phyloP scores from a whole-genome alignment of 1,140 invertebrate species.

The Drosophila repleta region DNA sequence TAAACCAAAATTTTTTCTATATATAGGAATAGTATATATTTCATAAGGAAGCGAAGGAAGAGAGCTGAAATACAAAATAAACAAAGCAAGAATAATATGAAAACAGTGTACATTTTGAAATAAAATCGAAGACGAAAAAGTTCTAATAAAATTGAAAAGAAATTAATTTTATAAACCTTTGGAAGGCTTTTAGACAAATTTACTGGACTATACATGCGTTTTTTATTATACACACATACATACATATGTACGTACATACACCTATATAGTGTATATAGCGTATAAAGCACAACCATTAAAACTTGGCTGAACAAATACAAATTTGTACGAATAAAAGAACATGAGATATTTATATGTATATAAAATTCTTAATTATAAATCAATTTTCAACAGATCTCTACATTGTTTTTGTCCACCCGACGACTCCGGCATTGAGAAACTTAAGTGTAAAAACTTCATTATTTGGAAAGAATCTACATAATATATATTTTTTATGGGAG shows the following conservation, averaged over 20 bases:
- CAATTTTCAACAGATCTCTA: constrained; percentile 23
- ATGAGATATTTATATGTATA: constrained; percentile 35
- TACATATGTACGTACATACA: constrained; percentile 11
- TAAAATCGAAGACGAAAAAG: constrained; percentile 52
- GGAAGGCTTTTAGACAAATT: constrained; percentile 44
- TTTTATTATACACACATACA: too few relatives aligned
- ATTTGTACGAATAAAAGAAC: constrained; percentile 32
- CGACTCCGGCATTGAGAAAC: not conserved
- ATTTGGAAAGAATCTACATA: not conserved
- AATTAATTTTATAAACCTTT: constrained; percentile 25
- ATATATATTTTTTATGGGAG: not conserved
- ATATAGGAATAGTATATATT: constrained; percentile 36
- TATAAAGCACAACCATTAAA: constrained; percentile 40
- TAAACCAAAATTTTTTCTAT: constrained; percentile 51
- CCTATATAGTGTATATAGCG: constrained; percentile 8
- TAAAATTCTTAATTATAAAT: constrained; percentile 40
- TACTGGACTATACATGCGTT: constrained; percentile 29
- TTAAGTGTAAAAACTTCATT: not conserved
- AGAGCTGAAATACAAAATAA: constrained; percentile 43
- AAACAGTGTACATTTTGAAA: constrained; percentile 51
- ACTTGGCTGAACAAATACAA: constrained; percentile 31
- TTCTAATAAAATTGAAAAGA: constrained; percentile 44
- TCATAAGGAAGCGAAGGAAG: constrained; percentile 36
- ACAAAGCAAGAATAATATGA: constrained; percentile 4
- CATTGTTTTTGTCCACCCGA: constrained; percentile 7